A percentile compares a stretch with the other conserved stretches of the same genome.
Conservation (phyloP, 2,888 invertebrate species). For the Isoperla grammatica region DNA sequence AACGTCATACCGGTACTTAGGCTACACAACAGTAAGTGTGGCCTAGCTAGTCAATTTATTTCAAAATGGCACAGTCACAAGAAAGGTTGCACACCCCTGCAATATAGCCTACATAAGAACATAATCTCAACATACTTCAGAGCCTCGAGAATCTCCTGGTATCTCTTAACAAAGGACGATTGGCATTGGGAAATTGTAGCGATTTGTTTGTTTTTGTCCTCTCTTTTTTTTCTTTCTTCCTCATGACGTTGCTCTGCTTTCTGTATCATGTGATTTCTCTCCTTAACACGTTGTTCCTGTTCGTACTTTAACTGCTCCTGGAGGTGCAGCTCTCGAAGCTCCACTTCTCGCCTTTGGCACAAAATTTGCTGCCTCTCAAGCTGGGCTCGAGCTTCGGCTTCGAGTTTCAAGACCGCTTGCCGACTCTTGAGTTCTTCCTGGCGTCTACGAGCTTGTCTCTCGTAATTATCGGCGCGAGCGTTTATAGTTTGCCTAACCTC, state of each 20-base stretch:
- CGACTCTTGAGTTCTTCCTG: not conserved
- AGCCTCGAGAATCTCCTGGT: conserved; percentile 28
- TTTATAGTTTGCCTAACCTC: not conserved
- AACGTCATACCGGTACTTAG: too few relatives aligned
- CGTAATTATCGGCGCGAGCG: not conserved
- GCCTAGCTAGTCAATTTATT: too few relatives aligned
- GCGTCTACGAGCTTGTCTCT: not conserved
- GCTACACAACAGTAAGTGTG: too few relatives aligned
- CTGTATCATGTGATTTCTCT: not conserved
- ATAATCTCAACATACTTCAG: conserved; percentile 32
- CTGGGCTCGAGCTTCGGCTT: not conserved
- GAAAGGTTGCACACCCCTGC: too few relatives aligned
- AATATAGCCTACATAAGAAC: too few relatives aligned
- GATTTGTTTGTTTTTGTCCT: conserved; percentile 33
- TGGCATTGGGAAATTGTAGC: conserved; percentile 29
- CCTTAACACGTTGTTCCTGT: conserved; percentile 22
- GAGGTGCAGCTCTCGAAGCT: conserved; percentile 18
- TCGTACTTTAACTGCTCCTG: conserved; percentile 15
- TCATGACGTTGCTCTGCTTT: conserved; percentile 19
- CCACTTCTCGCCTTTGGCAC: conserved; percentile 19
- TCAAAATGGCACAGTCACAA: too few relatives aligned
- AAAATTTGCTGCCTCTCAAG: conserved; percentile 5
- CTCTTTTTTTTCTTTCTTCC: conserved; percentile 18
- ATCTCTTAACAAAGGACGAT: conserved; percentile 24
- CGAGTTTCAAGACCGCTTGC: not conserved